phyloP scores from a whole-genome alignment of 2,113 vertebrate species.

The Dipodomys ordii region DNA sequence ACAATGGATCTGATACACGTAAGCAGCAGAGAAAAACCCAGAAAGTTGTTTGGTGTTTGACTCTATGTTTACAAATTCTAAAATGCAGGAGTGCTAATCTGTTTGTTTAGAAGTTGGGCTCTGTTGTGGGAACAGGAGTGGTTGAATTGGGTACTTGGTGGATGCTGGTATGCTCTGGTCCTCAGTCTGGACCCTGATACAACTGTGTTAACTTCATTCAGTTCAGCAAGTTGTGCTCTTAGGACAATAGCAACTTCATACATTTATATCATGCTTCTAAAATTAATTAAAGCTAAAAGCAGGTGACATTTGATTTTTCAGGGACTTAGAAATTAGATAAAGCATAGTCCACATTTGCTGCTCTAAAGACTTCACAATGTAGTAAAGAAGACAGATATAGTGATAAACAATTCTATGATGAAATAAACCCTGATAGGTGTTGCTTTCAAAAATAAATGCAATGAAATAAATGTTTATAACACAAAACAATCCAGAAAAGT shows the following conservation, averaged over 20 bases:
- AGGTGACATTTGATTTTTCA: constrained; percentile 33
- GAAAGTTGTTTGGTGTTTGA: not conserved
- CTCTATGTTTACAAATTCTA: not conserved
- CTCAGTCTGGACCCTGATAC: not conserved
- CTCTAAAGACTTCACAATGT: not conserved
- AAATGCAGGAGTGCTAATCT: not conserved
- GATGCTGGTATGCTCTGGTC: not conserved
- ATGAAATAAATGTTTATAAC: not conserved
- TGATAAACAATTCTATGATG: not conserved
- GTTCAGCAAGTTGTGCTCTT: not conserved
- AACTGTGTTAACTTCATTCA: not conserved
- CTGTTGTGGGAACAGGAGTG: not conserved
- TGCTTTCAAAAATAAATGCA: constrained; percentile 37
- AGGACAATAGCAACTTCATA: not conserved
- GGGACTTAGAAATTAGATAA: not conserved
- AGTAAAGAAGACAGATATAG: not conserved
- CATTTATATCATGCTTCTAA: not conserved
- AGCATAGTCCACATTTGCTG: not conserved
- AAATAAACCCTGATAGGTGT: not conserved
- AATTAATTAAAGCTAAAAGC: not conserved
- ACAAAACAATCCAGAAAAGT: not conserved
- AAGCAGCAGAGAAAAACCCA: not conserved
- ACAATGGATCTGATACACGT: not conserved
- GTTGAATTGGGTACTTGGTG: not conserved
- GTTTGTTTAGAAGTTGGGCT: not conserved